These are phyloP conservation scores for Choloepus hoffmanni DNA, from an alignment of 2,113 vertebrate species.

Conservation along the genomic window DNA sequence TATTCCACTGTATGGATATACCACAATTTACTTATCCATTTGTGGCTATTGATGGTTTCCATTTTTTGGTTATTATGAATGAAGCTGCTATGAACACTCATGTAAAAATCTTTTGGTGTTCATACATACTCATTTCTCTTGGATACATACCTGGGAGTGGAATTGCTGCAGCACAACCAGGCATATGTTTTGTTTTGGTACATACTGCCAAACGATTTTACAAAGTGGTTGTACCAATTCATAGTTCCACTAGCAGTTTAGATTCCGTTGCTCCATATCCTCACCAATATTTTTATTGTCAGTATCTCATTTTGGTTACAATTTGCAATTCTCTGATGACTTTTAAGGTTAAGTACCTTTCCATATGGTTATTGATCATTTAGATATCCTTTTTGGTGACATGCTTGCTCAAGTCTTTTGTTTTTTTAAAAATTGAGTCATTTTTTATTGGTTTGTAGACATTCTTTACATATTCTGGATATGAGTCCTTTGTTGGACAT, in stretches of 20 bases:
- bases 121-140: background rate
- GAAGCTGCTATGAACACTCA: background rate
- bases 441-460: background rate
- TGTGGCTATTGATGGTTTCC: background rate
- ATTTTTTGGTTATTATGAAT: background rate
- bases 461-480: background rate
- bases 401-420: conserved; percentile 6
- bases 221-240: background rate
- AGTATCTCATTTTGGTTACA: background rate
- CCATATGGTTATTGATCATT: background rate
- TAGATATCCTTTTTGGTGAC: background rate
- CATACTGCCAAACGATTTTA: background rate
- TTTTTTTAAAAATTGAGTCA: background rate
- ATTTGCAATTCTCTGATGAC: background rate
- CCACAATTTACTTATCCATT: background rate
- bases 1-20: background rate
- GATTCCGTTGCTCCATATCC: background rate
- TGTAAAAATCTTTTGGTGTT: background rate
- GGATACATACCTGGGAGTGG: background rate
- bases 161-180: background rate
- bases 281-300: background rate
- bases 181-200: background rate
- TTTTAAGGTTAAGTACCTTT: background rate
- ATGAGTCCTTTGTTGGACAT: background rate
- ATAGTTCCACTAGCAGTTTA: background rate